Evolutionary conservation across 2,888 invertebrate genomes (phyloP).

Genomic region (Lamellibrachia columna): DNA sequence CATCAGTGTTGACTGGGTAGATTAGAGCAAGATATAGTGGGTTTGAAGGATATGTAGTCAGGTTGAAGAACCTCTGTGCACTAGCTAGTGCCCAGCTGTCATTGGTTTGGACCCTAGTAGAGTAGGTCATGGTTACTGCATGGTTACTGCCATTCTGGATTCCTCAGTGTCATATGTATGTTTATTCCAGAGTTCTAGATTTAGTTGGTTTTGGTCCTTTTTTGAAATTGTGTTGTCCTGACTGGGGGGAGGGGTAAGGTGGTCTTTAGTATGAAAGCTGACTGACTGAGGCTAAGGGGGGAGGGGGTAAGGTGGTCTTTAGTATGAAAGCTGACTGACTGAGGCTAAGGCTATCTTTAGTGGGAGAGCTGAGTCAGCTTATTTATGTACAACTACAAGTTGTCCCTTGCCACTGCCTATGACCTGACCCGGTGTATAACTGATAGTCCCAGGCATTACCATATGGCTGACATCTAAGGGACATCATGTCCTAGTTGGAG

Average conservation of each 20-base stretch:
- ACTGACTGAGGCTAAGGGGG: not conserved
- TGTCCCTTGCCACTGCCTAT: not conserved
- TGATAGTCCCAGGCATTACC: constrained; percentile 4
- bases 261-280: not conserved
- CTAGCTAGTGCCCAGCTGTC: not conserved
- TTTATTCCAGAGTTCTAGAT: not conserved
- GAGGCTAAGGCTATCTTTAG: not conserved
- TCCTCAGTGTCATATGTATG: not conserved
- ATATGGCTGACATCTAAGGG: not conserved
- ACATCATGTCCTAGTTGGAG: not conserved
- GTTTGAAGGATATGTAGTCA: not conserved
- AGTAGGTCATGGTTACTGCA: not conserved
- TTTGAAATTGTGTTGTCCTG: not conserved
- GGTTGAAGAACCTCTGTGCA: not conserved
- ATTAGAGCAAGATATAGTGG: not conserved
- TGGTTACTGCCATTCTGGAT: not conserved
- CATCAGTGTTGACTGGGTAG: not conserved
- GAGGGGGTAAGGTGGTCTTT: not conserved
- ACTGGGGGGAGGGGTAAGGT: not conserved
- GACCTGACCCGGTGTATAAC: not conserved
- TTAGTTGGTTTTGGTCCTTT: not conserved
- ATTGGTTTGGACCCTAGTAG: not conserved
- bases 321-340: not conserved
- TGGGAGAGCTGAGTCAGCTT: not conserved
- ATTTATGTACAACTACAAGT: not conserved